Conservation (phyloP, 2,113 vertebrate species). For the Leptocoma aspasia region DNA sequence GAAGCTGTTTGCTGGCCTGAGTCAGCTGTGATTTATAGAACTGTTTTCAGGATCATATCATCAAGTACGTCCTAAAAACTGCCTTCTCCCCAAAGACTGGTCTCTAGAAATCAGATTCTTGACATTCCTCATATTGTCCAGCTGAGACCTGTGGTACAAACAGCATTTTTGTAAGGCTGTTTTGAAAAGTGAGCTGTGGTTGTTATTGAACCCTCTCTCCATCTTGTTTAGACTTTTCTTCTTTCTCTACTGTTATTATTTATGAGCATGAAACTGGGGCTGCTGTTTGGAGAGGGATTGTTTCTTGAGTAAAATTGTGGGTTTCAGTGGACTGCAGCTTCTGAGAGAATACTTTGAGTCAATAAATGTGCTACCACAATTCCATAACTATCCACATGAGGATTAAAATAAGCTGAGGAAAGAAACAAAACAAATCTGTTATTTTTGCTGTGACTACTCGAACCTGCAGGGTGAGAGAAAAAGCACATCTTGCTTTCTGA, state of each 20-base stretch:
- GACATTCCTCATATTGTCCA: constrained; percentile 29
- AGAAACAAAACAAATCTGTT: constrained; percentile 8
- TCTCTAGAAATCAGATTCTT: constrained; percentile 37
- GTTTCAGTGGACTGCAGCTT: background rate
- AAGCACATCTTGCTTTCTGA: background rate
- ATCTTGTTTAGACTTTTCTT: background rate
- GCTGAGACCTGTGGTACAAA: constrained; percentile 18
- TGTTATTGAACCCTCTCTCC: background rate
- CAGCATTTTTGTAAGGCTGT: constrained; percentile 13
- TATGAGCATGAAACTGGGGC: background rate
- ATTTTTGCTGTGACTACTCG: background rate
- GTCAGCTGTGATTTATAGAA: background rate
- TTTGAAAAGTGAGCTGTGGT: background rate
- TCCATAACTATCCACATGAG: constrained; percentile 7
- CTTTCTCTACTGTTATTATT: constrained; percentile 5
- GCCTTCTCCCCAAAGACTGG: background rate
- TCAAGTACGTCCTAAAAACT: background rate
- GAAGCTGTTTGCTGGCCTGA: background rate
- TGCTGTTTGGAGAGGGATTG: background rate
- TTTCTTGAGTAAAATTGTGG: background rate
- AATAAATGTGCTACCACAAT: constrained; percentile 21
- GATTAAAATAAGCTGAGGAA: constrained; percentile 19
- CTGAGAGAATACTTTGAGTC: background rate
- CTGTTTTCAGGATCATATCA: background rate
- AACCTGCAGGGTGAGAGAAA: background rate